Percentiles rank a stretch among this genome's conserved stretches.
These are phyloP conservation scores for Octopus bimaculoides DNA, from an alignment of 1,140 invertebrate genomes.

Conservation along the genomic window DNA sequence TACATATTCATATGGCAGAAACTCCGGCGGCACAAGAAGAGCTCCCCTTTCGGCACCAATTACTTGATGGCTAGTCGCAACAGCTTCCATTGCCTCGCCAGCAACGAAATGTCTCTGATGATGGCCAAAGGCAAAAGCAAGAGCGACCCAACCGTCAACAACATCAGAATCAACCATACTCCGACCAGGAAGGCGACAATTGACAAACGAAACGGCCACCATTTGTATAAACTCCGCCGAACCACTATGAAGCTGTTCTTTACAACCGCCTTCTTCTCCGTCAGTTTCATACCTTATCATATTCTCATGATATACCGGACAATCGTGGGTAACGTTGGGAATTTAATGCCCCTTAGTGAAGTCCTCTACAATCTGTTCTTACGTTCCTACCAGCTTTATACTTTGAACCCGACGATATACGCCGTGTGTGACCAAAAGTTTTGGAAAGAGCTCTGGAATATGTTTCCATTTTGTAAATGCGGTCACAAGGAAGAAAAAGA, in stretches of 20 bases:
- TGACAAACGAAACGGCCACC: not conserved
- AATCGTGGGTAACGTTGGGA: not conserved
- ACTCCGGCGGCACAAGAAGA: not conserved
- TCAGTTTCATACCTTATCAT: not conserved
- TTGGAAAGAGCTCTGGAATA: not conserved
- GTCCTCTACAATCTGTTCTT: not conserved
- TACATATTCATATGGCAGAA: slow-evolving; percentile 21
- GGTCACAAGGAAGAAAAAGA: not conserved
- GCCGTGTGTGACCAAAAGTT: not conserved
- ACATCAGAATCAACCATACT: not conserved
- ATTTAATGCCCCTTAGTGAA: not conserved
- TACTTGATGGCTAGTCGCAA: slow-evolving; percentile 3
- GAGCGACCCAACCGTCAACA: not conserved
- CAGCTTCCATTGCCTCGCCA: not conserved
- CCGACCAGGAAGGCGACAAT: not conserved
- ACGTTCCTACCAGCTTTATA: slow-evolving; percentile 1
- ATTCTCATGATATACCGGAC: not conserved
- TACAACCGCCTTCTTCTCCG: slow-evolving; percentile 1
- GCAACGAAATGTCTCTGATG: not conserved
- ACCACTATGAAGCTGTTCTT: slow-evolving; percentile 5
- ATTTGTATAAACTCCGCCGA: not conserved
- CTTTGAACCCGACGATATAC: slow-evolving; percentile 10
- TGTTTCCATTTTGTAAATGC: not conserved
- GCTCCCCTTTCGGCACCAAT: not conserved
- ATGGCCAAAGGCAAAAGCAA: not conserved